Conservation (phyloP, 2,888 invertebrate species). For the Eupithecia exiguata region DNA sequence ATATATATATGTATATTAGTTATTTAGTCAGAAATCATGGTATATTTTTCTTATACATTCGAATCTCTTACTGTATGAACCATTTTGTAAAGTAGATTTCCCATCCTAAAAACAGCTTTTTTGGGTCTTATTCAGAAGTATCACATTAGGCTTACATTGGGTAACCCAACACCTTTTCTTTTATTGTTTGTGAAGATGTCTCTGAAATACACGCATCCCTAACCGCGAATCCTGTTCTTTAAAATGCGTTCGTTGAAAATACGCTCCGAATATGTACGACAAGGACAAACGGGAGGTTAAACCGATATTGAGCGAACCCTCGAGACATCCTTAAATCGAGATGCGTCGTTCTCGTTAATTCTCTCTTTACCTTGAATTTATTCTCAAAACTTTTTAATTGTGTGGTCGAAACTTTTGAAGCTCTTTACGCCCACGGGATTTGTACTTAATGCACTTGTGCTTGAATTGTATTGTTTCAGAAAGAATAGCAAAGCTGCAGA, state of each 20-base stretch:
- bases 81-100: background rate
- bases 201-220: background rate
- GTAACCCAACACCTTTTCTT: background rate
- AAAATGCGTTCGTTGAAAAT: constrained; percentile 30
- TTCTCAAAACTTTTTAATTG: constrained; percentile 47
- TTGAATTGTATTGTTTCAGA: constrained; percentile 22
- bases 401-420: constrained; percentile 29
- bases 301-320: constrained; percentile 29
- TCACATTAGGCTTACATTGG: background rate
- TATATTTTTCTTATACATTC: background rate
- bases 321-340: constrained; percentile 27
- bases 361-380: constrained; percentile 40
- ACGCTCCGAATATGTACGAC: background rate
- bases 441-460: background rate
- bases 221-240: constrained; percentile 27
- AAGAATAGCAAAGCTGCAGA: background rate
- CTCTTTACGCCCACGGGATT: constrained; percentile 12
- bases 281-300: constrained; percentile 22
- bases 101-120: background rate
- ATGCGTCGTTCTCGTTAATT: constrained; percentile 20
- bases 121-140: background rate
- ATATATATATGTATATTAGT: too few relatives aligned
- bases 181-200: background rate
- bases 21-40: background rate
- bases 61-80: background rate